phyloP scores from a whole-genome alignment of 2,888 invertebrate species.

The Eremobia ochroleuca region DNA sequence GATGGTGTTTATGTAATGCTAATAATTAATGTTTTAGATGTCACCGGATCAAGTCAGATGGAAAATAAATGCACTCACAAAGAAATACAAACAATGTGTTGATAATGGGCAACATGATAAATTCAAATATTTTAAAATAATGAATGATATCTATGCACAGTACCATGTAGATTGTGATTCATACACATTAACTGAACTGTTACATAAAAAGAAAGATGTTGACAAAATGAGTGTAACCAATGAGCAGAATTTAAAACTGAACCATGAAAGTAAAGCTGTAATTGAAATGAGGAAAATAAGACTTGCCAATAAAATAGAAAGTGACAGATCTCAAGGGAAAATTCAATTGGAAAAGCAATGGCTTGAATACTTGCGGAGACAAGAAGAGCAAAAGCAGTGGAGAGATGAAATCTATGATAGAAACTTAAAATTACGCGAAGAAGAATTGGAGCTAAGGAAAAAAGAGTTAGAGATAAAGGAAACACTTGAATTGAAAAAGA shows the following conservation, averaged over 20 bases:
- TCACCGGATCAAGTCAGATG: constrained; percentile 79
- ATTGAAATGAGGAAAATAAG: constrained; percentile 78
- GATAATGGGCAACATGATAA: constrained; percentile 74
- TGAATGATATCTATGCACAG: constrained; percentile 77
- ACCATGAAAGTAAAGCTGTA: constrained; percentile 74
- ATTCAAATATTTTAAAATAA: constrained; percentile 78
- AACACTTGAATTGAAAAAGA: constrained; percentile 73
- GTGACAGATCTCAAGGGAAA: constrained; percentile 78
- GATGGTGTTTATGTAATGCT: background rate
- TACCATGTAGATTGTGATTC: constrained; percentile 76
- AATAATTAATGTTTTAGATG: constrained; percentile 69
- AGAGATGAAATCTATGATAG: constrained; percentile 74
- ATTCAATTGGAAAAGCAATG: constrained; percentile 79
- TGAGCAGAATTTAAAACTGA: constrained; percentile 40
- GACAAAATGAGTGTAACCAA: constrained; percentile 39
- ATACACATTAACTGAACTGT: constrained; percentile 68
- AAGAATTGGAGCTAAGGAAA: constrained; percentile 74
- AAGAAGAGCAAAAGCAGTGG: constrained; percentile 73
- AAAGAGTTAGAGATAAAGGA: constrained; percentile 76
- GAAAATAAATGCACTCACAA: constrained; percentile 82
- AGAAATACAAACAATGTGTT: constrained; percentile 78
- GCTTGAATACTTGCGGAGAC: constrained; percentile 76
- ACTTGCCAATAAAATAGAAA: constrained; percentile 78
- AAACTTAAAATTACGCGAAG: constrained; percentile 73
- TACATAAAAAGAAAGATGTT: constrained; percentile 66